These are phyloP conservation scores for Enteromius thamalakanensis DNA, from an alignment of 2,797 vertebrate species.

Conservation along the genomic window DNA sequence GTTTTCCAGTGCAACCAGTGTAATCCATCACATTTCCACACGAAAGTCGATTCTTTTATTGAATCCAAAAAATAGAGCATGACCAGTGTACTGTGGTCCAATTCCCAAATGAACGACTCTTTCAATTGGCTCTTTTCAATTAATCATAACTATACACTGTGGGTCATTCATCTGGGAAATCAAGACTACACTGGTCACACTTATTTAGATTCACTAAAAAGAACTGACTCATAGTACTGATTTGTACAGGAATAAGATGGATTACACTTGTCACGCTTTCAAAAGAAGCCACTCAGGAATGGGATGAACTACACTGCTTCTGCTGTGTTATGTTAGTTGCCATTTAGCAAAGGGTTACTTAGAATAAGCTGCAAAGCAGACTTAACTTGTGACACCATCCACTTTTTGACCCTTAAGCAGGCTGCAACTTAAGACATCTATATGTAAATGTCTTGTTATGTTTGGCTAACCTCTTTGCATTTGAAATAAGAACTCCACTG, in stretches of 20 bases:
- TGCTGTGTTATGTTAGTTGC: not conserved
- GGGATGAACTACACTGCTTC: not conserved
- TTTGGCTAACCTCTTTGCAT: not conserved
- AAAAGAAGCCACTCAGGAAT: not conserved
- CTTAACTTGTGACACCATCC: not conserved
- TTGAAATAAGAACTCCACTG: not conserved
- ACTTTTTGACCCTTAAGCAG: not conserved
- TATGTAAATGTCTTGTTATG: not conserved
- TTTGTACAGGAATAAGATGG: not conserved
- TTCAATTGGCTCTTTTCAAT: not conserved
- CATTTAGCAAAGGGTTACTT: not conserved
- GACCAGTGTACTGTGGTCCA: not conserved
- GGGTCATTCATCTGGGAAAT: not conserved
- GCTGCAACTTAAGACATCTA: slow-evolving; percentile 2
- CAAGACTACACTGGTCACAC: not conserved
- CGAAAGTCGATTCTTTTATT: not conserved
- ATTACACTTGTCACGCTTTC: not conserved
- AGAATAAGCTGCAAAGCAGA: not conserved
- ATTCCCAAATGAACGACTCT: not conserved
- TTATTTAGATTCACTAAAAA: not conserved
- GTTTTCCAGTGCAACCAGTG: not conserved
- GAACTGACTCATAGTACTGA: not conserved
- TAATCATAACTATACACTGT: not conserved
- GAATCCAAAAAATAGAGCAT: not conserved
- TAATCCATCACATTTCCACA: not conserved